These are phyloP conservation scores for Baronia brevicornis DNA, from an alignment of 2,888 invertebrate species.

Conservation along the genomic window DNA sequence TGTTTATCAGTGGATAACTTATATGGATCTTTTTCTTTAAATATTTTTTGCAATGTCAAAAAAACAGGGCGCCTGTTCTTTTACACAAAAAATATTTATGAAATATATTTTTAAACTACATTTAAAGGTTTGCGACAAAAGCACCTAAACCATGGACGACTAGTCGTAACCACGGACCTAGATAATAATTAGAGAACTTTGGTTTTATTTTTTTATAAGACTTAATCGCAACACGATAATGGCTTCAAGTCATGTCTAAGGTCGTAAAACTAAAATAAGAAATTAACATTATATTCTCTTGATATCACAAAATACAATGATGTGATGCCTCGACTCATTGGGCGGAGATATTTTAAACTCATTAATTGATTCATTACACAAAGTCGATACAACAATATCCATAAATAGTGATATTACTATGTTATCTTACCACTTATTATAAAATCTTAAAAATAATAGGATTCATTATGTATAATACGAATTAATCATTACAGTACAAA, in stretches of 20 bases:
- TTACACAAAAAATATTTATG: too few relatives aligned
- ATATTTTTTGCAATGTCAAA: too few relatives aligned
- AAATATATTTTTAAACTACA: not conserved
- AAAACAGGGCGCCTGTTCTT: too few relatives aligned
- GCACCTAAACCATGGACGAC: conserved; percentile 38
- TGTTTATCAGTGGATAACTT: too few relatives aligned
- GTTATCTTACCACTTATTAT: conserved; percentile 32
- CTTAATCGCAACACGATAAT: conserved; percentile 13
- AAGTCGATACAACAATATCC: conserved; percentile 30
- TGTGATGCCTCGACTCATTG: conserved; percentile 41
- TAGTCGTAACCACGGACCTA: conserved; percentile 7
- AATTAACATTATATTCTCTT: conserved; percentile 1
- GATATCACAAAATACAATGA: conserved; percentile 30
- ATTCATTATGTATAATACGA: conserved; percentile 64
- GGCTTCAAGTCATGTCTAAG: not conserved
- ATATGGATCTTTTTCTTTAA: too few relatives aligned
- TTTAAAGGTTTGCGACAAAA: conserved; percentile 17
- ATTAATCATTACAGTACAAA: too few relatives aligned
- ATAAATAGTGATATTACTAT: conserved; percentile 29
- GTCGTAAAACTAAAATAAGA: not conserved
- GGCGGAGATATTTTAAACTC: conserved; percentile 29
- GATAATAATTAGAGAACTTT: conserved; percentile 32
- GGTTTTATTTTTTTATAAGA: conserved; percentile 38
- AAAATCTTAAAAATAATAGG: conserved; percentile 61
- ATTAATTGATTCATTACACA: conserved; percentile 23